These are phyloP conservation scores for Tragelaphus scriptus DNA, from an alignment of 2,113 vertebrate genomes.

Conservation along the genomic window DNA sequence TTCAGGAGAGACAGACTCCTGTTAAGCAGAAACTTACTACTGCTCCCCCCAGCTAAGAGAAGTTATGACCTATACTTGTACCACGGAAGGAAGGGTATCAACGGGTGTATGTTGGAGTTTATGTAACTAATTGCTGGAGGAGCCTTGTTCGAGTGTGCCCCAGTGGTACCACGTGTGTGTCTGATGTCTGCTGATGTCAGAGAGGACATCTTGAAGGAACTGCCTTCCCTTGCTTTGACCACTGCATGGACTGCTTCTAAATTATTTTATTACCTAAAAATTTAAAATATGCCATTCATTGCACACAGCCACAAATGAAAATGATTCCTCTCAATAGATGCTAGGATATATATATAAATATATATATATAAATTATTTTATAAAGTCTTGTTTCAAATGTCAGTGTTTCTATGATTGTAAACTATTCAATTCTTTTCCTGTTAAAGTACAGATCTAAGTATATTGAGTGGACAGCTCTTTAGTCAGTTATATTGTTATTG, in stretches of 20 bases:
- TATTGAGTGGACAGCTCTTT: slow-evolving; percentile 76
- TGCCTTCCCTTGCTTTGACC: slow-evolving; percentile 76
- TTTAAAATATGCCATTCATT: slow-evolving; percentile 76
- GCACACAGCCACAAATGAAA: slow-evolving; percentile 69
- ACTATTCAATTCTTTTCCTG: slow-evolving; percentile 82
- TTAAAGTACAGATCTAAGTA: slow-evolving; percentile 84
- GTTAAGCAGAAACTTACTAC: slow-evolving; percentile 85
- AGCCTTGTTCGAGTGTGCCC: slow-evolving; percentile 63
- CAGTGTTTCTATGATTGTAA: slow-evolving; percentile 89
- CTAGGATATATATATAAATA: slow-evolving; percentile 84
- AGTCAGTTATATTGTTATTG: slow-evolving; percentile 85
- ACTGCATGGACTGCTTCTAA: slow-evolving; percentile 92
- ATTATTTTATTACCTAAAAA: slow-evolving; percentile 83
- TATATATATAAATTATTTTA: slow-evolving; percentile 98
- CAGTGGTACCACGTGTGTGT: slow-evolving; percentile 35
- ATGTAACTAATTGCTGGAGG: slow-evolving; percentile 77
- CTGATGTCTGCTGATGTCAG: slow-evolving; percentile 75
- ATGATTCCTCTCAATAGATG: slow-evolving; percentile 76
- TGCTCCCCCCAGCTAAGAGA: slow-evolving; percentile 82
- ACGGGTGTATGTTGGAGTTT: slow-evolving; percentile 90
- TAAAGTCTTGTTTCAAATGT: slow-evolving; percentile 88
- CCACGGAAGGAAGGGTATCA: slow-evolving; percentile 86
- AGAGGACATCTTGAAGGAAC: slow-evolving; percentile 68
- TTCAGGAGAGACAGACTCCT: slow-evolving; percentile 81
- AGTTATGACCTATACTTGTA: slow-evolving; percentile 85